Conservation (phyloP, 2,113 vertebrate species). For the Chamaetylas fuelleborni region DNA sequence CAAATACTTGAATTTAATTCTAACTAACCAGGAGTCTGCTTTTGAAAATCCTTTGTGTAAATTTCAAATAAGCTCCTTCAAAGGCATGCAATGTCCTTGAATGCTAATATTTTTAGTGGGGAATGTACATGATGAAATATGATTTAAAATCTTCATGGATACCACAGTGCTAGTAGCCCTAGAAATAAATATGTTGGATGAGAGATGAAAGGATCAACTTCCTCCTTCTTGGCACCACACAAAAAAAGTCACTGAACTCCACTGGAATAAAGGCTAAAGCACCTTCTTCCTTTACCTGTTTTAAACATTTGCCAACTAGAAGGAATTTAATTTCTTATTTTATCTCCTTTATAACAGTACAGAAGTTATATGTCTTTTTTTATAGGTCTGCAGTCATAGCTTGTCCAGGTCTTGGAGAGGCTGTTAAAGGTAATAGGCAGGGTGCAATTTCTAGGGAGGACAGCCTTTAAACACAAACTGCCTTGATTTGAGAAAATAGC, state of each 20-base stretch:
- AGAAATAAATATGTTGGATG: background rate
- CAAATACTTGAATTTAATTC: background rate
- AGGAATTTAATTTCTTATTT: background rate
- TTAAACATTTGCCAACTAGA: background rate
- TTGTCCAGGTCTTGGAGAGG: background rate
- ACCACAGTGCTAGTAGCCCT: background rate
- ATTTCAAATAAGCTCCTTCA: background rate
- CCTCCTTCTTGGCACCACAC: background rate
- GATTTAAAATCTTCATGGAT: background rate
- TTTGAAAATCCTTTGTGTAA: slow-evolving; percentile 6
- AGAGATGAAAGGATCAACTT: background rate
- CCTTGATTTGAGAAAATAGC: background rate
- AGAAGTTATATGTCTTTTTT: background rate
- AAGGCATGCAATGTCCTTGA: background rate
- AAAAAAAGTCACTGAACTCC: background rate
- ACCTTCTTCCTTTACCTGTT: background rate
- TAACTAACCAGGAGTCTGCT: background rate
- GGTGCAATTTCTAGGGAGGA: background rate
- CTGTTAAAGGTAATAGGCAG: background rate
- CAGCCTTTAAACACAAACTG: background rate
- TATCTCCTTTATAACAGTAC: background rate
- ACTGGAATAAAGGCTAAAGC: background rate
- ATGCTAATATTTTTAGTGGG: background rate
- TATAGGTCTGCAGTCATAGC: background rate
- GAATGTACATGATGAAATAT: background rate